Conservation (phyloP, 2,797 vertebrate species). For the Tarsius wallacei region DNA sequence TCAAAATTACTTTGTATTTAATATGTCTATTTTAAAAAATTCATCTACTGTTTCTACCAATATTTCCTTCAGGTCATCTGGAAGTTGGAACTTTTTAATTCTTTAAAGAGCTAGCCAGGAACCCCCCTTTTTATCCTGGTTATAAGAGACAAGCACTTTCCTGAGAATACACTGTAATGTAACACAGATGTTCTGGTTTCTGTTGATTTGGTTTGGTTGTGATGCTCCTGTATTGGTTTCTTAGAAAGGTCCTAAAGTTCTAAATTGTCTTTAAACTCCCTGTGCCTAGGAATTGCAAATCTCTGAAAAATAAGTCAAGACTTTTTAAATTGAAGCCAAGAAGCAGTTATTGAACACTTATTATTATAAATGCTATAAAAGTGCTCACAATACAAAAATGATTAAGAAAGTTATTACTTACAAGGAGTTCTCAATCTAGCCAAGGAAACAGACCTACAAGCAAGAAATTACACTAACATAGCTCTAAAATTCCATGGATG, state of each 20-base stretch:
- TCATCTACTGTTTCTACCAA: background rate
- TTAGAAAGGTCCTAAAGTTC: conserved; percentile 14
- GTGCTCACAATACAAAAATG: background rate
- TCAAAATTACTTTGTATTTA: conserved; percentile 19
- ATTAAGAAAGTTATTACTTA: conserved; percentile 8
- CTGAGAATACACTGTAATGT: conserved; percentile 28
- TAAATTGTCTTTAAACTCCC: background rate
- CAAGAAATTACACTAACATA: background rate
- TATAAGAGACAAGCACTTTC: background rate
- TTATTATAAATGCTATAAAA: conserved; percentile 6
- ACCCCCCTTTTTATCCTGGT: background rate
- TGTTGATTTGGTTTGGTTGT: conserved; percentile 32
- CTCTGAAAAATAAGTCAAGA: background rate
- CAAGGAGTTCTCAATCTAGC: background rate
- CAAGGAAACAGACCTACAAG: background rate
- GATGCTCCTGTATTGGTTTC: conserved; percentile 42
- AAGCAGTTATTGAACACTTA: background rate
- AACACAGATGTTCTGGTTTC: conserved; percentile 42
- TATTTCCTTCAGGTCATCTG: background rate
- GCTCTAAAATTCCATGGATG: background rate
- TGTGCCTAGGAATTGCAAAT: background rate
- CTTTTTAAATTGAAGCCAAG: background rate
- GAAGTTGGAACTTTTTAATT: background rate
- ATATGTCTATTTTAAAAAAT: background rate
- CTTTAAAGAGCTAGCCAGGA: background rate